Base-by-base conservation (phyloP, 1,140 invertebrate species). In the Portunus trituberculatus region DNA sequence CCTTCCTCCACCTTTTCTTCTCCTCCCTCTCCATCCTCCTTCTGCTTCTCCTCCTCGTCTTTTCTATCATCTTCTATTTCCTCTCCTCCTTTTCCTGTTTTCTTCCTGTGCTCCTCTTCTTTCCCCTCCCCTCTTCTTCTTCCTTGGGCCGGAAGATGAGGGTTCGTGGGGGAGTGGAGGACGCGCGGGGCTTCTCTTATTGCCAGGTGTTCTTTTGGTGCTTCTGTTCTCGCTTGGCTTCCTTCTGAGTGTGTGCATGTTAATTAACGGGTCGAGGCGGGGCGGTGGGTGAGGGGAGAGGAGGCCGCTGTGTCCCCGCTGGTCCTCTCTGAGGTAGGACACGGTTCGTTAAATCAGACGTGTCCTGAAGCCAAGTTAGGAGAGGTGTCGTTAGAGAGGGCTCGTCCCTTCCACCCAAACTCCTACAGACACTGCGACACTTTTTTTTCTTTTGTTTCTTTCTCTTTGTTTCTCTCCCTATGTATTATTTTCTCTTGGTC, bases 301-400 rank as follows among this genome's bases (percentile, higher is more conserved):
- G 67, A 1, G 67, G 67, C 67, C 67, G 67, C 67, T n/a, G 67
- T n/a, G n/a, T 76, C 67, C n/a, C 67, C 67, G 20, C 20, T 76
- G 67, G 67, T 2, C n/a, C 20, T 76, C 20, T 7, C 67, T 76
- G 67, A 76, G 67, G 67, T n/a, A 76, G 20, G 67, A 76, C 67
- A 76, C 67, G 67, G 20, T 76, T 76, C n/a, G n/a, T 76, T n/a
- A 76, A n/a, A n/a, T n/a, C n/a, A n/a, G 67, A 76, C 67, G n/a
- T 76, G 67, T n/a, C 67, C n/a, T 76, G n/a, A 76, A 76, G 67
- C 67, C 67, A 76, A 25, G 67, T 76, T 76, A 76, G 67, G 67
- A 76, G 20, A 76, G 67, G 67, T 28, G 20, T 76, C n/a, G 20
- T 25, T 32, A 28, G 87, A 39, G 87, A 0, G 7, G 20, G 20